Conservation (phyloP, 2,113 vertebrate species). For the Pagrus major region DNA sequence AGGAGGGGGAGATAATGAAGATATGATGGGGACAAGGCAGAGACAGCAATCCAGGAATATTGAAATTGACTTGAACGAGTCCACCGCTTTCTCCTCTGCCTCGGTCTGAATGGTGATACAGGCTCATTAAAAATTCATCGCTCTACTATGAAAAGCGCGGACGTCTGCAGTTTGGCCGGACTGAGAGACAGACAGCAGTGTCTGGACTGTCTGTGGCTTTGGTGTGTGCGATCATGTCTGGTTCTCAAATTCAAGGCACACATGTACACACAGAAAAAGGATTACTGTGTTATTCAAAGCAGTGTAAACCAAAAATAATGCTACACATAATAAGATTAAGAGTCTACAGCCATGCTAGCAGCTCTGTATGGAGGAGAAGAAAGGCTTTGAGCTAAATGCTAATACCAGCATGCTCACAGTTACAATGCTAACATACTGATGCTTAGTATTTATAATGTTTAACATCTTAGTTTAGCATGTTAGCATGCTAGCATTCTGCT, state of each 20-base stretch:
- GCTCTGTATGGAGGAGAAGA: not conserved
- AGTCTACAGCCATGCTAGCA: not conserved
- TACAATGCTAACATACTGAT: not conserved
- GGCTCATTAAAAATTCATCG: conserved; percentile 81
- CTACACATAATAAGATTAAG: not conserved
- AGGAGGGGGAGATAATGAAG: conserved; percentile 66
- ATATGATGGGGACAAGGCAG: conserved; percentile 63
- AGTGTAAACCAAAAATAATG: not conserved
- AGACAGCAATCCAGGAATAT: conserved; percentile 65
- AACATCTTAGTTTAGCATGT: not conserved
- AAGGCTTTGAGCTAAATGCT: not conserved
- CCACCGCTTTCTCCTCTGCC: conserved; percentile 39
- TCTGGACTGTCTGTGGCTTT: conserved; percentile 53
- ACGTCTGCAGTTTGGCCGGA: conserved; percentile 65
- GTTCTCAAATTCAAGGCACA: conserved; percentile 8
- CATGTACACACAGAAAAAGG: not conserved
- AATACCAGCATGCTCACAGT: not conserved
- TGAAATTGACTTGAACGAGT: conserved; percentile 69
- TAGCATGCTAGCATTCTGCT: not conserved
- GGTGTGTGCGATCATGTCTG: not conserved
- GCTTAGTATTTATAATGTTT: not conserved
- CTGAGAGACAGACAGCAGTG: conserved; percentile 45
- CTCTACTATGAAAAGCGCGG: conserved; percentile 66
- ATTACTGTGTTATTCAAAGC: conserved; percentile 20
- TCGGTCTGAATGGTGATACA: conserved; percentile 60